Evolutionary conservation across 2,113 vertebrate genomes (phyloP).

Genomic region (Catharus fuscescens): DNA sequence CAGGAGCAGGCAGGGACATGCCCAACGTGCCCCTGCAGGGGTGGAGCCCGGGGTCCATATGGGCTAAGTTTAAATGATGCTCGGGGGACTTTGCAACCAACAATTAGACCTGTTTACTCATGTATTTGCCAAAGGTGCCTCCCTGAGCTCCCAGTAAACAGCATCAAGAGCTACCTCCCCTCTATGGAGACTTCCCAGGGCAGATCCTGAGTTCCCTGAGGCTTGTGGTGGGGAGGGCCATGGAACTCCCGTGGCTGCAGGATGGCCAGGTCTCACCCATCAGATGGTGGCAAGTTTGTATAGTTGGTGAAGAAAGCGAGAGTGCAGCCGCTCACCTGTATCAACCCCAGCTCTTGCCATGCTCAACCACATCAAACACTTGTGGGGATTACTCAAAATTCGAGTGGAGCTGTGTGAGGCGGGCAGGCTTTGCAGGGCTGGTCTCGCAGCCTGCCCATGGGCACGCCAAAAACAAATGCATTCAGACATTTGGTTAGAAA

Average conservation of each 20-base stretch:
- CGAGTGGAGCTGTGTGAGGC: background rate
- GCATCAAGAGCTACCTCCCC: background rate
- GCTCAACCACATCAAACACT: slow-evolving; percentile 39
- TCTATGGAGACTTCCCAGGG: background rate
- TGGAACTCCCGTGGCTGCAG: fast-evolving
- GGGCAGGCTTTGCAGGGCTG: background rate
- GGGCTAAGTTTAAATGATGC: background rate
- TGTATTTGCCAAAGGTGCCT: background rate
- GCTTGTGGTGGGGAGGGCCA: background rate
- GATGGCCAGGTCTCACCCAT: background rate
- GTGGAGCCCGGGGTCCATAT: fast-evolving
- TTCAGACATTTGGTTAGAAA: slow-evolving; percentile 11
- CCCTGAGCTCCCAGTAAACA: background rate
- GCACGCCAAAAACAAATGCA: background rate
- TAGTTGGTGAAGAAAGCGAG: background rate
- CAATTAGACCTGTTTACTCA: slow-evolving; percentile 32
- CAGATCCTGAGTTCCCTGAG: background rate
- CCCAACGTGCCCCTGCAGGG: background rate
- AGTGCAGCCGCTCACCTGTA: background rate
- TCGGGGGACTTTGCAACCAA: slow-evolving; percentile 5
- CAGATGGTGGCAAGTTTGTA: background rate
- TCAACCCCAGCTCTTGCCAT: background rate
- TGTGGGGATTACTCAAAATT: background rate
- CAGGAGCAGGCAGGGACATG: background rate
- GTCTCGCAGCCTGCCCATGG: background rate